phyloP scores from a whole-genome alignment of 2,797 vertebrate genomes.

The Delichon dasypus region DNA sequence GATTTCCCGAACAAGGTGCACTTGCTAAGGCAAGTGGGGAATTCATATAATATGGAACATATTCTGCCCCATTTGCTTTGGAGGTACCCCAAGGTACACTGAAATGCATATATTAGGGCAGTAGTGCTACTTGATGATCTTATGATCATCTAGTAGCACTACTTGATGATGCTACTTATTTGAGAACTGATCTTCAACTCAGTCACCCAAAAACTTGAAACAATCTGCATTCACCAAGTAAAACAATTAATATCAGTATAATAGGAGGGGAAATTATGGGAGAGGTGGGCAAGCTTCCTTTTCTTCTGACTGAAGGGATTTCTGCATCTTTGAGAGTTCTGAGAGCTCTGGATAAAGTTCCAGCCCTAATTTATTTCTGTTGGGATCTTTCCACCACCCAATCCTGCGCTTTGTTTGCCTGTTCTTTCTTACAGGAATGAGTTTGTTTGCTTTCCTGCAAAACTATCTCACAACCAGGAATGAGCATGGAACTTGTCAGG shows the following conservation, averaged over 20 bases:
- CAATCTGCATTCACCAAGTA: background rate
- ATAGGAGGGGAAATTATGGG: background rate
- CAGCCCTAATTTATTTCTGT: slow-evolving; percentile 4
- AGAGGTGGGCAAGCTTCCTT: background rate
- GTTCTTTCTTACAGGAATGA: background rate
- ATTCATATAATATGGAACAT: background rate
- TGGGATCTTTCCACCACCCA: background rate
- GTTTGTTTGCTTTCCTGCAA: slow-evolving; percentile 35
- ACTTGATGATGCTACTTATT: background rate
- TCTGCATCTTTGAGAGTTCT: background rate
- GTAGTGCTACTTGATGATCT: background rate
- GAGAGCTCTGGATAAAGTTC: background rate
- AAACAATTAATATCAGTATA: background rate
- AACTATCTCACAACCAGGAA: background rate
- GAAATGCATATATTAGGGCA: background rate
- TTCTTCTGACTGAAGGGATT: background rate
- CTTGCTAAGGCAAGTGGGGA: slow-evolving; percentile 6
- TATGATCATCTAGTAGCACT: background rate
- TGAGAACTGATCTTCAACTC: background rate
- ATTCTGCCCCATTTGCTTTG: slow-evolving; percentile 5
- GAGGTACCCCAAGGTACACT: background rate
- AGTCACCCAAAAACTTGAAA: slow-evolving; percentile 4
- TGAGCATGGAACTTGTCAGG: background rate
- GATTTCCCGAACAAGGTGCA: background rate
- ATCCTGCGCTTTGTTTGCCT: background rate